Evolutionary conservation across 2,888 invertebrate genomes (phyloP), one percentile per base, ranked within the genome.

Genomic region (Limnephilus lunatus): DNA sequence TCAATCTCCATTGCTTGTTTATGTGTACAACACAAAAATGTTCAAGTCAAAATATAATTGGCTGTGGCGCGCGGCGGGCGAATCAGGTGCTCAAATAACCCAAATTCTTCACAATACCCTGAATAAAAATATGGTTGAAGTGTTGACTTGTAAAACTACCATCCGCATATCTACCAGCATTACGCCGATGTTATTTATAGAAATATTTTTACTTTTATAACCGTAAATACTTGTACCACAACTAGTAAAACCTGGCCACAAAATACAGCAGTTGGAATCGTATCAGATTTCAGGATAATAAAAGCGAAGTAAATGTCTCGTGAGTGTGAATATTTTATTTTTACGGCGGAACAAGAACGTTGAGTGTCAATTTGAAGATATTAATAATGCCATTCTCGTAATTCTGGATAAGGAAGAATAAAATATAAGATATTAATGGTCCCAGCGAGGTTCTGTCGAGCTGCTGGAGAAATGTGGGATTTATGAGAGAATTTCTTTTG

Each of bases 241-340:
- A 35, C 83, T 39, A 35, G 88, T 80, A 32, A 80, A 89, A 80
- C 39, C 19, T 80, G 35, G 80, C 88, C 32, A 32, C 80, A 80
- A 80, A 86, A 86, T 44, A 80, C 88, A 25, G 80, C 88, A 32
- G 48, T 80, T 31, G 81, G 81, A 89, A 86, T 39, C 80, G 88
- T 89, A 68, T 89, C 88, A 89, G 88, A 89, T 89, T 89, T 80
- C 88, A 32, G 32, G 88, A 89, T 89, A 89, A 89, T 89, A 89
- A 89, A 89, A 89, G 31, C 81, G 88, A 89, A 81, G 80, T 81
- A 89, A 89, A 89, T 81, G 88, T 35, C 88, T 80, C 35, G 80
- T 32, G 88, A 81, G 39, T 80, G 80, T 89, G 88, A 89, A 89
- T 89, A 89, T 89, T 89, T 89, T 80, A 89, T 89, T 80, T 89